phyloP scores from a whole-genome alignment of 1,140 invertebrate species.

The Idris sp. region DNA sequence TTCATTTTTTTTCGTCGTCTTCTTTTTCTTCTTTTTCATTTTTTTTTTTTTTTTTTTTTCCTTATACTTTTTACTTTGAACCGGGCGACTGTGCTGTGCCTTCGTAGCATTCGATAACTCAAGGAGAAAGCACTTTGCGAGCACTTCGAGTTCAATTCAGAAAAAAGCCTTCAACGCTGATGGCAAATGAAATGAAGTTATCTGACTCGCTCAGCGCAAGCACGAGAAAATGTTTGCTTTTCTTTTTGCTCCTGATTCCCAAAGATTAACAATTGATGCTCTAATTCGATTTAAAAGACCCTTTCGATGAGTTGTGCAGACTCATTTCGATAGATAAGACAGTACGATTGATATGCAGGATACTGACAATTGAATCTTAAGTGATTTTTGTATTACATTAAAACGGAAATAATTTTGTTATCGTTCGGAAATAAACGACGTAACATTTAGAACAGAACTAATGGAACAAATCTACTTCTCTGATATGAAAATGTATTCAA shows the following conservation, averaged over 20 bases:
- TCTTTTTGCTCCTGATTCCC: constrained; percentile 48
- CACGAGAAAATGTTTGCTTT: constrained; percentile 56
- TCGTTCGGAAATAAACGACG: too few species aligned
- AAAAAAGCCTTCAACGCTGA: constrained; percentile 62
- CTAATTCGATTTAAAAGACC: constrained; percentile 46
- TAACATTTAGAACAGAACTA: too few species aligned
- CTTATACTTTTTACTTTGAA: constrained; percentile 51
- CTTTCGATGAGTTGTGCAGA: constrained; percentile 20
- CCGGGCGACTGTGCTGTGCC: constrained; percentile 45
- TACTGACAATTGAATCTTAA: too few species aligned
- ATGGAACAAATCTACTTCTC: too few species aligned
- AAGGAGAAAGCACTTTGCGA: constrained; percentile 62
- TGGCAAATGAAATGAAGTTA: constrained; percentile 62
- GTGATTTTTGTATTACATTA: too few species aligned
- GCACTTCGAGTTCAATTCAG: constrained; percentile 59
- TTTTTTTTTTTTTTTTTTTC: constrained; percentile 19
- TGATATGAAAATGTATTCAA: too few species aligned
- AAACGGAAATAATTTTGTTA: too few species aligned
- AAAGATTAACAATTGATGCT: constrained; percentile 56
- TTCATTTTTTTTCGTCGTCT: neutral
- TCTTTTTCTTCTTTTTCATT: neutral
- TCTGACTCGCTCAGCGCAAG: constrained; percentile 51
- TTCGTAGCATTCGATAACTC: constrained; percentile 61
- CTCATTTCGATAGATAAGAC: constrained; percentile 6
- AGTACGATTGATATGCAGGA: constrained; percentile 15